Percentiles rank a stretch among this genome's conserved stretches.
These are phyloP conservation scores for Apodemus speciosus DNA, from an alignment of 2,113 vertebrate species.

Conservation along the genomic window DNA sequence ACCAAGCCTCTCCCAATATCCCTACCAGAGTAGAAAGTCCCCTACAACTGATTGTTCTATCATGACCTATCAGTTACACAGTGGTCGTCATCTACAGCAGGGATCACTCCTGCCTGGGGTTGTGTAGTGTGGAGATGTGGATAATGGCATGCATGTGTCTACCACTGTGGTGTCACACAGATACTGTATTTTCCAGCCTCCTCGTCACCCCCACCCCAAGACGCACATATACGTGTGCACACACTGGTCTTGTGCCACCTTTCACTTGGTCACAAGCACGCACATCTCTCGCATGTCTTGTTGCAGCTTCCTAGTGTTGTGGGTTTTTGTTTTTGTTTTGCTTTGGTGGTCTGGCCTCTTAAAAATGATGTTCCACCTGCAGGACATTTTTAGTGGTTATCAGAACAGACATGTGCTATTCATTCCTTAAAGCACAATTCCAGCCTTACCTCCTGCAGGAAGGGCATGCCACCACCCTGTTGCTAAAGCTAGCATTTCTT, in stretches of 20 bases:
- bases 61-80: background rate
- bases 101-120: background rate
- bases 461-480: background rate
- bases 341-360: background rate
- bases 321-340: background rate
- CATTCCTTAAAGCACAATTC: background rate
- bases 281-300: background rate
- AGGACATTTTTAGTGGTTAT: background rate
- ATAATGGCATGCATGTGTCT: background rate
- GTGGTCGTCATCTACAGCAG: background rate
- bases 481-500: background rate
- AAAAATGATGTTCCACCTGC: background rate
- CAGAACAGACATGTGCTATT: background rate
- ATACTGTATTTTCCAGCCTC: background rate
- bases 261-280: too few relatives aligned
- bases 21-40: background rate
- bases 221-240: accelerated
- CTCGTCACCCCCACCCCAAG: too few relatives aligned
- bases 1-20: background rate
- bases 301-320: background rate
- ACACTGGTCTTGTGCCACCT: background rate
- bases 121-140: accelerated
- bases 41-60: background rate
- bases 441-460: background rate
- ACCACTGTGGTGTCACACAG: background rate